These are phyloP conservation scores for Amphimallon solstitiale DNA, from an alignment of 2,888 invertebrate genomes.

Conservation along the genomic window DNA sequence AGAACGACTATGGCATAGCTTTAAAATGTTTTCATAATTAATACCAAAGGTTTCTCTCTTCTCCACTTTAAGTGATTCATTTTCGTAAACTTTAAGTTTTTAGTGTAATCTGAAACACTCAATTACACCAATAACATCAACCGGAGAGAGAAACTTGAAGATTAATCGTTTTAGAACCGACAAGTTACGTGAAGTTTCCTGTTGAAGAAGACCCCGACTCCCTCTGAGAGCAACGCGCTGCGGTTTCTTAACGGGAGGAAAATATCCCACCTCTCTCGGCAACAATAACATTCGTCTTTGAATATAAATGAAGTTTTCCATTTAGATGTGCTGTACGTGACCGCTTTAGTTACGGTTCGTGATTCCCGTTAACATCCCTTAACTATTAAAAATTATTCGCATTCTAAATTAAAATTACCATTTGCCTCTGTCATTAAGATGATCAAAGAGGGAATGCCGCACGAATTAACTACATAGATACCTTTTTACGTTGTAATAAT, in stretches of 20 bases:
- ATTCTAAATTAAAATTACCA: slow-evolving; percentile 20
- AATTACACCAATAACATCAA: slow-evolving; percentile 42
- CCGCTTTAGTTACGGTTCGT: slow-evolving; percentile 12
- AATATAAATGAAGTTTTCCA: slow-evolving; percentile 40
- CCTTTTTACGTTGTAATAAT: too few species aligned
- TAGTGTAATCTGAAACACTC: slow-evolving; percentile 31
- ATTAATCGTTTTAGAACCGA: slow-evolving; percentile 42
- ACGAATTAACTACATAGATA: slow-evolving; percentile 15
- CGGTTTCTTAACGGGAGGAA: slow-evolving; percentile 28
- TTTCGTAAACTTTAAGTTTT: slow-evolving; percentile 25
- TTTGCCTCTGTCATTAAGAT: not conserved
- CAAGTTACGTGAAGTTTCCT: slow-evolving; percentile 38
- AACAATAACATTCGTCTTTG: slow-evolving; percentile 41
- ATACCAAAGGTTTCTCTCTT: too few species aligned
- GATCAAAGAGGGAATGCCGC: not conserved
- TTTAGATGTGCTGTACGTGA: slow-evolving; percentile 32
- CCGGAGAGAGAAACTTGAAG: slow-evolving; percentile 37
- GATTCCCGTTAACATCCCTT: not conserved
- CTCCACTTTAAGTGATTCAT: slow-evolving; percentile 3
- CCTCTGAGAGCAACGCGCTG: slow-evolving; percentile 9
- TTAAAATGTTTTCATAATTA: too few species aligned
- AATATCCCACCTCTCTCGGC: slow-evolving; percentile 33
- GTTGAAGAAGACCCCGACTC: slow-evolving; percentile 22
- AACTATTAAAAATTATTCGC: slow-evolving; percentile 23
- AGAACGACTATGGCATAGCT: too few species aligned